Base-by-base conservation (phyloP, 2,888 invertebrate species). In the Dioctria rufipes region DNA sequence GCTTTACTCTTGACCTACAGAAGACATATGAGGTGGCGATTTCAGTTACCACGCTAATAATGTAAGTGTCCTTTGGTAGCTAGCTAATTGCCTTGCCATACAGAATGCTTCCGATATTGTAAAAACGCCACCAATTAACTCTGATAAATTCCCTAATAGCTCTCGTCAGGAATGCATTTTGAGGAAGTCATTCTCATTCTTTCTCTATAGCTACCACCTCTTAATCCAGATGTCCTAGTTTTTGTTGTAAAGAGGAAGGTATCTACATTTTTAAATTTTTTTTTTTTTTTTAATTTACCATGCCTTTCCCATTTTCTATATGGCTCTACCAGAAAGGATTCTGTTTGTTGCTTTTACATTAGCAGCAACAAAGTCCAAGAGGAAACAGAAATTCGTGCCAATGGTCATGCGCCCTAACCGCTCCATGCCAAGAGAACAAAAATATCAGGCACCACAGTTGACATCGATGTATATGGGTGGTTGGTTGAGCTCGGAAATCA, bases 201-300 rank as follows among this genome's bases (percentile, higher is more conserved):
- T 61, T 61, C 61, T 8, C n/a, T 11, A 11, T 60, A 60, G 8
- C 25, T 4, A 61, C 3, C 39, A 40, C 42, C 37, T 75, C 40
- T 60, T 43, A 60, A 11, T 60, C 58, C 42, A 78, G 40, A 54
- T 78, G 78, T 66, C 78, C 78, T 78, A 78, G 43, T 78, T 78
- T 78, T 42, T 5, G 42, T 25, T 42, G 11, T 37, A 39, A 71
- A 40, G 51, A 54, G 58, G 5, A 78, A n/a, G 39, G 54, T 73
- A 58, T 73, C 40, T 73, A 40, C 42, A 42, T 6, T 61, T 61
- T 6, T 61, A 3, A 9, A 37, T 43, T 66, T 40, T 66, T 40
- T 25, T 40, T 66, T 66, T 66, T 13, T 37, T 66, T 4, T 0
- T 25, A 25, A 25, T 25, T 25, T 25, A 25, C 25, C 25, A 25